Conservation (phyloP, 2,888 invertebrate genomes). For the Agrotis puta region DNA sequence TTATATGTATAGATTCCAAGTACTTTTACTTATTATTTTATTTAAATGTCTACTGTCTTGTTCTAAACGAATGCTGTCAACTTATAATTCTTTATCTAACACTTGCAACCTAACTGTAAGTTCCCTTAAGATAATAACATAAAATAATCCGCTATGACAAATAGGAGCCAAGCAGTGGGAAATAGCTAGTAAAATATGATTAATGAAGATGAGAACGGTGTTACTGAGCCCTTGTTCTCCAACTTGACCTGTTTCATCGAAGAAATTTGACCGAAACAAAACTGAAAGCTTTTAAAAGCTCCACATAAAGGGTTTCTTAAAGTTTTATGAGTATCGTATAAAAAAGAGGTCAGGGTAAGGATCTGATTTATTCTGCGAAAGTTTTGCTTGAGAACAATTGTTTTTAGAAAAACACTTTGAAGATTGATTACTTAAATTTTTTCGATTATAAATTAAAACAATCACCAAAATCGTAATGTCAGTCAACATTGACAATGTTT, state of each 20-base stretch:
- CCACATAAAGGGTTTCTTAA: conserved; percentile 45
- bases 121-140: too few species aligned
- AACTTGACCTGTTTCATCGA: conserved; percentile 18
- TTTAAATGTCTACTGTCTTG: too few species aligned
- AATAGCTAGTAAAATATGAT: conserved; percentile 12
- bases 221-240: conserved; percentile 5
- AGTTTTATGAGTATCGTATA: conserved; percentile 38
- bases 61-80: too few species aligned
- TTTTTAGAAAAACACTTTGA: conserved; percentile 39
- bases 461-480: conserved; percentile 18
- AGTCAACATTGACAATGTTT: conserved; percentile 20
- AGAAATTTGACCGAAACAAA: conserved; percentile 37
- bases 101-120: too few species aligned
- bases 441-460: conserved; percentile 21
- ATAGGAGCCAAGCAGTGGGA: too few species aligned
- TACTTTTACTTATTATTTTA: too few species aligned
- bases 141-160: too few species aligned
- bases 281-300: conserved; percentile 24
- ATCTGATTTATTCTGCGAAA: conserved; percentile 22
- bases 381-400: conserved; percentile 24
- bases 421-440: conserved; percentile 17
- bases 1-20: too few species aligned
- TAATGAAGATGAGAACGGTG: conserved; percentile 18
- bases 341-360: conserved; percentile 20
- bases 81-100: too few species aligned